Base-by-base conservation (phyloP, 2,888 invertebrate genomes). In the Agrochola lychnidis region DNA sequence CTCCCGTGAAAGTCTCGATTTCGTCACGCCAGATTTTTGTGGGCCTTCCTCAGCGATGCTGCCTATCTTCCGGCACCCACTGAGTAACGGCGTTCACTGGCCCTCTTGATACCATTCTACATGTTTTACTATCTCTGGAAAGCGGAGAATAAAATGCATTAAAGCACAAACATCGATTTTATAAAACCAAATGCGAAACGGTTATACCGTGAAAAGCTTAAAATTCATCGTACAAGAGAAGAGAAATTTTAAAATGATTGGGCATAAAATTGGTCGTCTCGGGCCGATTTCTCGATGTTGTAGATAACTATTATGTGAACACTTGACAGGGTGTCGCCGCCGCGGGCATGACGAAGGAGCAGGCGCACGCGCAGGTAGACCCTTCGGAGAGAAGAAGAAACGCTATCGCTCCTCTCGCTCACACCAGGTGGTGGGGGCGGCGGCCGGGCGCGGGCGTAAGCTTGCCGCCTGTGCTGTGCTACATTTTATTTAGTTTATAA, bases 401-500 rank as follows among this genome's bases (percentile, higher is more conserved):
- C 79, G 63, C 12, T 51, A 89, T 90, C 89, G 78, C 82, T 68
- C 78, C 87, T 94, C 94, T 93, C 93, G 73, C 91, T 94, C 91
- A 56, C 92, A 93, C 94, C 94, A 94, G 94, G 93, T 95, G 95
- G 96, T 95, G 96, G 96, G 96, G 96, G 91, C 92, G 96, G 91
- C 92, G 90, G 90, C 89, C 85, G 82, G 89, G 93, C 94, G 95
- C 95, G 94, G 95, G 95, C 94, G 95, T 94, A 91, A 93, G 94
- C 93, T 93, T 91, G 92, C 93, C 89, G 95, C 93, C 94, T 95
- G 96, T 94, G 96, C 94, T 95, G 96, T 94, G 96, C 96, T 97
- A 97, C 95, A 96, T 95, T 96, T 96, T 95, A 95, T 96, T 96
- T 96, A 97, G 97, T 97, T 96, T 95, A 94, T 95, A 95, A 95